These are phyloP conservation scores for Sphecodes monilicornis DNA, from an alignment of 2,888 invertebrate genomes.

Conservation along the genomic window DNA sequence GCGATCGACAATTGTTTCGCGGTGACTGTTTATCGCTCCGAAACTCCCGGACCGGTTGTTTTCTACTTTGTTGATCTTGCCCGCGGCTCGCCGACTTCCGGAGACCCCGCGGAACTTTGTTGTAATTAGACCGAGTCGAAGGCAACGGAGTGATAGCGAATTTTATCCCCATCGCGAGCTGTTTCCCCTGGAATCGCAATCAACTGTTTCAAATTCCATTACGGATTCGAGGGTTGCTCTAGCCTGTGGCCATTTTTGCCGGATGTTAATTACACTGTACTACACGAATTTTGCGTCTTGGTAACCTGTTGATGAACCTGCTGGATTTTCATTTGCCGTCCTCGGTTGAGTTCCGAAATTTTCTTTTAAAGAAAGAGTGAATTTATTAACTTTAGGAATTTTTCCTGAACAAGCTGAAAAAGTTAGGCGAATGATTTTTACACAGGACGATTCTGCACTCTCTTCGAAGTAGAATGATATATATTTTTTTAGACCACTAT, in stretches of 20 bases:
- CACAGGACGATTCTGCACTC: too few species aligned
- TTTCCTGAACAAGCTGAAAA: too few species aligned
- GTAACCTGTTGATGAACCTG: neutral
- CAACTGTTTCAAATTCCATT: neutral
- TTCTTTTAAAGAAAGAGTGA: too few species aligned
- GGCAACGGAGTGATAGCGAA: neutral
- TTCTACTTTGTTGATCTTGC: neutral
- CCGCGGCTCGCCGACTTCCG: neutral
- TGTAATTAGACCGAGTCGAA: slow-evolving; percentile 6
- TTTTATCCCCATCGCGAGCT: neutral
- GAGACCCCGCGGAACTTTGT: neutral
- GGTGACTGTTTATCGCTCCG: neutral
- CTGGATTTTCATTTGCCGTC: neutral
- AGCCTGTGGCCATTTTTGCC: neutral
- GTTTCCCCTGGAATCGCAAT: neutral
- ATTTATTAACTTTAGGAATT: too few species aligned
- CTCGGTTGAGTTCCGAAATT: too few species aligned
- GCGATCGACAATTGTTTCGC: neutral
- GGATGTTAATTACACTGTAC: neutral
- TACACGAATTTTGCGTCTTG: neutral
- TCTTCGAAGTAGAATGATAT: too few species aligned
- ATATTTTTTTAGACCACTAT: neutral
- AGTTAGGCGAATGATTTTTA: too few species aligned
- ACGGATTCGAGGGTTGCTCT: neutral
- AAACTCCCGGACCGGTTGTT: neutral